These are phyloP conservation scores for Limonius californicus DNA, from an alignment of 1,140 invertebrate species.

Conservation along the genomic window DNA sequence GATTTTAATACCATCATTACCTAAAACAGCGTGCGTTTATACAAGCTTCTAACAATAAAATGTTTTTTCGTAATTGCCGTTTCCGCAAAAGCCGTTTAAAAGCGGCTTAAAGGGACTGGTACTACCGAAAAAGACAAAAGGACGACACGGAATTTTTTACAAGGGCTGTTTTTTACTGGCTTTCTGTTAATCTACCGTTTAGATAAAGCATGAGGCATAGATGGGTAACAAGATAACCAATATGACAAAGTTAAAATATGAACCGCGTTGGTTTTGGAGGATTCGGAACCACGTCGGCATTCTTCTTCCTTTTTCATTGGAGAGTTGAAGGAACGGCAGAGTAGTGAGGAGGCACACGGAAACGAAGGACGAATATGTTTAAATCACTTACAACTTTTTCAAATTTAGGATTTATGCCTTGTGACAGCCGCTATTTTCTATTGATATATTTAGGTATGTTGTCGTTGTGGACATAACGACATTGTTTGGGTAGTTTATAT, in stretches of 20 bases:
- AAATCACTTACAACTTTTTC: slow-evolving; percentile 9
- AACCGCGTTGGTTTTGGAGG: neutral
- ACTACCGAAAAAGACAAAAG: neutral
- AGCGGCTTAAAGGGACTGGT: too few species aligned
- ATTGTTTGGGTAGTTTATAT: slow-evolving; percentile 14
- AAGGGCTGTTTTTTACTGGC: neutral
- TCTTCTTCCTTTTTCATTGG: neutral
- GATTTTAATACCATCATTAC: too few species aligned
- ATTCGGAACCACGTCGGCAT: neutral
- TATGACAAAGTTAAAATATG: slow-evolving; percentile 13
- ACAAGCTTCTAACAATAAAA: too few species aligned
- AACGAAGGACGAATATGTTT: neutral
- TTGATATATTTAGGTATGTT: slow-evolving; percentile 13
- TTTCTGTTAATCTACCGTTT: slow-evolving; percentile 14
- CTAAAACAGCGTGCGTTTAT: too few species aligned
- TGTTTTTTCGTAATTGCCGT: too few species aligned
- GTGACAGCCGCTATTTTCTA: slow-evolving; percentile 12
- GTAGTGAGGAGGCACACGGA: too few species aligned
- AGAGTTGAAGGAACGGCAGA: neutral
- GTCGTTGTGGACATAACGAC: slow-evolving; percentile 14
- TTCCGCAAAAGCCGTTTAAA: too few species aligned
- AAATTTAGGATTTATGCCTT: slow-evolving; percentile 12
- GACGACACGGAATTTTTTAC: neutral
- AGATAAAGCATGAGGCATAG: slow-evolving; percentile 8
- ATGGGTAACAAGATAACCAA: slow-evolving; percentile 7